These are phyloP conservation scores for Ariopsis seemanni DNA, from an alignment of 2,113 vertebrate genomes.

Conservation along the genomic window DNA sequence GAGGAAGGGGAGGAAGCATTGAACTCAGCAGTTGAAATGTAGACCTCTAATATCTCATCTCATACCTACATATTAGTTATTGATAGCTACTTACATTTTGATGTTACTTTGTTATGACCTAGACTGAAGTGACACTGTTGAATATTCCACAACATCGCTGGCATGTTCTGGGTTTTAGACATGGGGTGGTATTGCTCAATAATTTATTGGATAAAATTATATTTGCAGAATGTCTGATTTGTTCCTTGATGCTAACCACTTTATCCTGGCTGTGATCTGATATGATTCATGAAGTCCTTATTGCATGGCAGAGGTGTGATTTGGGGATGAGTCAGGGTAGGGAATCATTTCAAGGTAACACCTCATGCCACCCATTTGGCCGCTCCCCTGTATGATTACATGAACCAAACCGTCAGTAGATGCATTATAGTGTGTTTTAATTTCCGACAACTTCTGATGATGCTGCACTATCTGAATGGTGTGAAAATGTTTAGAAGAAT, in stretches of 20 bases:
- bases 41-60: not conserved
- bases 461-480: not conserved
- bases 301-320: not conserved
- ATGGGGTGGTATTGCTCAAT: not conserved
- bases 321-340: too few relatives aligned
- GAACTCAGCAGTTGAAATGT: not conserved
- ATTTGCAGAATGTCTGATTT: not conserved
- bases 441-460: not conserved
- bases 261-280: not conserved
- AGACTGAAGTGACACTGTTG: not conserved
- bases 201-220: not conserved
- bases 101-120: not conserved
- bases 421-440: slow-evolving; percentile 4
- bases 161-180: not conserved
- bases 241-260: not conserved
- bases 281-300: not conserved
- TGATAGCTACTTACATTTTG: not conserved
- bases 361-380: not conserved
- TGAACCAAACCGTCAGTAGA: not conserved
- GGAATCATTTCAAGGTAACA: not conserved
- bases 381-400: not conserved
- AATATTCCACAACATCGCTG: not conserved
- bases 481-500: not conserved
- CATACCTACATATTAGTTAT: not conserved
- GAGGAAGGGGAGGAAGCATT: not conserved